A percentile compares a stretch with the other conserved stretches of the same genome.
These are phyloP conservation scores for Argyresthia albistria DNA, from an alignment of 2,888 invertebrate genomes.

Conservation along the genomic window DNA sequence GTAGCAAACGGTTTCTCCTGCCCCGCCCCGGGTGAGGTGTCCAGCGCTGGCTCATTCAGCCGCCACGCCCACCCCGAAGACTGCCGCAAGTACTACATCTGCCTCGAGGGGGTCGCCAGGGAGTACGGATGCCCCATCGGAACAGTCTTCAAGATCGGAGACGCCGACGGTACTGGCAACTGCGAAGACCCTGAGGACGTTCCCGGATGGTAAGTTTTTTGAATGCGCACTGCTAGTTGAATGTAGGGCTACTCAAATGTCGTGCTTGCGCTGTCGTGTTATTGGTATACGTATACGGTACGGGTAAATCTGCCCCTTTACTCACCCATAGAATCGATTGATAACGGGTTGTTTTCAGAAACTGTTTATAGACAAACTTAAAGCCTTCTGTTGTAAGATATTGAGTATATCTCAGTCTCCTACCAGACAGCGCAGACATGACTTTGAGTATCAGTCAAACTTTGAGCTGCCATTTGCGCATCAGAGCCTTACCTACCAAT, in stretches of 20 bases:
- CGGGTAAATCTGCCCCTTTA: no score
- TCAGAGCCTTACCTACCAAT: conserved; percentile 16
- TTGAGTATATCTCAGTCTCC: no score
- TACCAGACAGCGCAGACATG: no score
- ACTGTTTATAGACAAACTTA: no score
- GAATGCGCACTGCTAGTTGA: not conserved
- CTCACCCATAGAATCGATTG: no score
- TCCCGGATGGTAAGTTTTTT: conserved; percentile 89
- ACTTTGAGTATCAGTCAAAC: no score
- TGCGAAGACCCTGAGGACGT: conserved; percentile 97
- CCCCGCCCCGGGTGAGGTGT: conserved; percentile 86
- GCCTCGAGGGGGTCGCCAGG: conserved; percentile 89
- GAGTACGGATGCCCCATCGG: conserved; percentile 97
- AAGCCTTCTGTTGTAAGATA: no score
- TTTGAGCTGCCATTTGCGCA: not conserved
- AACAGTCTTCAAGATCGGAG: conserved; percentile 95
- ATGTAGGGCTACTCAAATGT: no score
- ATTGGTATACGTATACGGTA: no score
- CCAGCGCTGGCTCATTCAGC: conserved; percentile 91
- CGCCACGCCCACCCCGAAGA: conserved; percentile 96
- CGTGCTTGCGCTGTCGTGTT: no score
- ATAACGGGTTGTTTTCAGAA: no score
- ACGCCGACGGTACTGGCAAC: conserved; percentile 90
- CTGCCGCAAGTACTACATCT: conserved; percentile 96
- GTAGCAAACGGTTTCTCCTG: conserved; percentile 92